These are phyloP conservation scores for Trematomus loennbergii DNA, from an alignment of 2,113 vertebrate genomes.

Conservation along the genomic window DNA sequence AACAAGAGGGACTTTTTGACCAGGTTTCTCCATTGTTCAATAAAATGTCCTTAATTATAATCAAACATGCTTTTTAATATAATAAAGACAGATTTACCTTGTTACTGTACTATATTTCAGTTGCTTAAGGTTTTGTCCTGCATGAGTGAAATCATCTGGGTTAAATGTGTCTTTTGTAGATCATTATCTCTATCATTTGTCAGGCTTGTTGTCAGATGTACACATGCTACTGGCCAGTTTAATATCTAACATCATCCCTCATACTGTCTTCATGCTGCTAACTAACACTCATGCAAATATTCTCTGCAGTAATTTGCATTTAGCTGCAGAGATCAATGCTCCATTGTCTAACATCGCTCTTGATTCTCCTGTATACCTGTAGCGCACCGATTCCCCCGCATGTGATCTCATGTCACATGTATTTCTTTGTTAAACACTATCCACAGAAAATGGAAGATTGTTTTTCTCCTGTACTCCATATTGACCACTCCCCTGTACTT, in stretches of 20 bases:
- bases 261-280: constrained; percentile 47
- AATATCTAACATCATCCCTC: constrained; percentile 67
- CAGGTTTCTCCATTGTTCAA: background rate
- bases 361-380: constrained; percentile 9
- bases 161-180: constrained; percentile 19
- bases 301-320: constrained; percentile 70
- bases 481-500: constrained; percentile 18
- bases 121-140: background rate
- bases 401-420: constrained; percentile 1
- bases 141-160: background rate
- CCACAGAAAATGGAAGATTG: constrained; percentile 31
- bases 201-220: constrained; percentile 37
- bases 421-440: constrained; percentile 21
- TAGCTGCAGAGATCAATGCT: constrained; percentile 32
- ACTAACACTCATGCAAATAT: constrained; percentile 63
- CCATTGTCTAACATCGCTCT: constrained; percentile 24
- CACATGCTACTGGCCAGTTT: constrained; percentile 43
- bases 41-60: background rate
- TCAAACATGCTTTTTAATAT: background rate
- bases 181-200: constrained; percentile 57
- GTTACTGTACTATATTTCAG: background rate
- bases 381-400: background rate
- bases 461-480: constrained; percentile 31
- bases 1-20: constrained; percentile 5
- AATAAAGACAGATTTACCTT: too few relatives aligned